Base-by-base conservation (phyloP, 2,888 invertebrate species). In the Quadroppia sp. region DNA sequence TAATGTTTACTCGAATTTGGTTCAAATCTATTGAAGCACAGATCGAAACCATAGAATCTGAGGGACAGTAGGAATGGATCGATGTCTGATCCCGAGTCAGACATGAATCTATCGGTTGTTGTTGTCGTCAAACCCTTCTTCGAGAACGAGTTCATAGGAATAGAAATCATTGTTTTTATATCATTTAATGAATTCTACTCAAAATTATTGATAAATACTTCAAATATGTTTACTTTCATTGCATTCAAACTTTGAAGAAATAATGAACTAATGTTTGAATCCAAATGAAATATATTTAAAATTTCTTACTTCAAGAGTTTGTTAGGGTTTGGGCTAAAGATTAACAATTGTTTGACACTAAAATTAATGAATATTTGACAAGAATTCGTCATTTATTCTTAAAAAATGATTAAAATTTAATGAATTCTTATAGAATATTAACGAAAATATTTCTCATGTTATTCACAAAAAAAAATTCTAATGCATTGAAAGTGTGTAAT, bases 21-120 rank as follows among this genome's bases (percentile, higher is more conserved):
- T 15, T 64, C 20, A 67, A 36, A 73, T 69, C 73, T 69, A 32
- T 7, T 70, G 28, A 73, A 25, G 25, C 73, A 73, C 17, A 73
- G 25, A 40, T 73, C 73, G 23, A 73, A 73, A 13, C 73, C 73
- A 70, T 45, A 73, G 36, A 73, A 70, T 6, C 73, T 20, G 1
- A 73, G 40, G 1, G 73, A 23, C 11, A 73, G n/a, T 9, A 73
- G 50, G 42, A 73, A 73, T 7, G 73, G 73, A 20, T 73, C 73
- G 28, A 73, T 73, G 15, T 73, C 64, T 56, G 69, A 69, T 13
- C 45, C 45, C 25, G 69, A 45, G 6, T 45, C 45, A 9, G 69
- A 25, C 0, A 28, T 13, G 53, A 48, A 28, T 28, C 48, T n/a
- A n/a, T n/a, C n/a, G n/a, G n/a, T n/a, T n/a, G n/a, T n/a, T n/a